These are phyloP conservation scores for Atta texana DNA, from an alignment of 1,140 invertebrate species.

Conservation along the genomic window DNA sequence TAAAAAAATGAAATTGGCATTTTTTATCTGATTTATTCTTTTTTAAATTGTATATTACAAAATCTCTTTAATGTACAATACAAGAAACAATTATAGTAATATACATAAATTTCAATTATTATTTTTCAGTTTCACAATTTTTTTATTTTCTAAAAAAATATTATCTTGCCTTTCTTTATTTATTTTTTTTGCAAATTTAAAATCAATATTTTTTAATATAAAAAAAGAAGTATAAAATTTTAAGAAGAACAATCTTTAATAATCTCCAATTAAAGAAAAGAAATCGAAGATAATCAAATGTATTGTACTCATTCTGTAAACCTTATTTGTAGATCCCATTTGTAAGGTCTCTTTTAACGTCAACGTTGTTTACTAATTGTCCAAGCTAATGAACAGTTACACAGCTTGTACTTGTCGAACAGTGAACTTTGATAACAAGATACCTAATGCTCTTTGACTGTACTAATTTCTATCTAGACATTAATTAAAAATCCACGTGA, in stretches of 20 bases:
- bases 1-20: too few species aligned
- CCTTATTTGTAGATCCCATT: too few species aligned
- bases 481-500: constrained; percentile 43
- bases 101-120: background rate
- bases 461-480: background rate
- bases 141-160: constrained; percentile 9
- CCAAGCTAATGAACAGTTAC: constrained; percentile 16
- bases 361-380: constrained; percentile 29
- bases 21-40: background rate
- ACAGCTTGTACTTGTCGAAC: background rate
- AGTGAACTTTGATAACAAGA: background rate
- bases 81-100: background rate
- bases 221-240: background rate
- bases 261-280: background rate
- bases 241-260: background rate
- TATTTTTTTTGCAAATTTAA: background rate
- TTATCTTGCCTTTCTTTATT: constrained; percentile 34
- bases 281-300: background rate
- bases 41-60: background rate
- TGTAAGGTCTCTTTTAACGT: background rate
- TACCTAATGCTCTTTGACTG: background rate
- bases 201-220: background rate
- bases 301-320: background rate
- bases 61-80: background rate
- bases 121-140: background rate